Evolutionary conservation across 2,113 vertebrate genomes (phyloP).

Genomic region (Lichenostomus cassidix): DNA sequence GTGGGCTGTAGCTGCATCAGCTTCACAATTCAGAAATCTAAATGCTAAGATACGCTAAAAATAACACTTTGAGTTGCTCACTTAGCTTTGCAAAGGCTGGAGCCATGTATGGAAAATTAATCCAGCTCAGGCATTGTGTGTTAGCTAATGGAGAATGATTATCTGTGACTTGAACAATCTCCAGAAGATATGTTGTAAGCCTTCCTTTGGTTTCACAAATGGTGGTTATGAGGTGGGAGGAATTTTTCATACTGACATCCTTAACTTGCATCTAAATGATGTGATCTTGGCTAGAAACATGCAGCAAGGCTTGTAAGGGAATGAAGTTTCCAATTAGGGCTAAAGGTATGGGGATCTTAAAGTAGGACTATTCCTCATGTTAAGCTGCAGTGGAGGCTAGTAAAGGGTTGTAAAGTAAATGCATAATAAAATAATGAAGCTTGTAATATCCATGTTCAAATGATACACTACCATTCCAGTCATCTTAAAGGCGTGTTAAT

Average conservation of each 20-base stretch:
- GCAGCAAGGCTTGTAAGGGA: neutral
- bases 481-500: neutral
- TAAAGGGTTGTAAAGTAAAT: neutral
- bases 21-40: neutral
- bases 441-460: neutral
- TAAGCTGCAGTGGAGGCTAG: neutral
- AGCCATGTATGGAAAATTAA: neutral
- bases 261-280: neutral
- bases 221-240: neutral
- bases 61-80: neutral
- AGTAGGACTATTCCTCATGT: neutral
- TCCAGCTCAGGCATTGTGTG: accelerated
- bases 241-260: neutral
- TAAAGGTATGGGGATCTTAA: neutral
- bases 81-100: neutral
- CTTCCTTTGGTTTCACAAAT: neutral
- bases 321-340: neutral
- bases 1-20: neutral
- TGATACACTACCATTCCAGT: neutral
- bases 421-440: neutral
- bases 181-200: neutral
- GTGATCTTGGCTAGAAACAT: neutral
- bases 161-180: neutral
- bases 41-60: neutral
- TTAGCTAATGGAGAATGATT: neutral